A percentile compares a stretch with the other conserved stretches of the same genome.
These are phyloP conservation scores for Morus bassanus DNA, from an alignment of 2,797 vertebrate genomes.

Conservation along the genomic window DNA sequence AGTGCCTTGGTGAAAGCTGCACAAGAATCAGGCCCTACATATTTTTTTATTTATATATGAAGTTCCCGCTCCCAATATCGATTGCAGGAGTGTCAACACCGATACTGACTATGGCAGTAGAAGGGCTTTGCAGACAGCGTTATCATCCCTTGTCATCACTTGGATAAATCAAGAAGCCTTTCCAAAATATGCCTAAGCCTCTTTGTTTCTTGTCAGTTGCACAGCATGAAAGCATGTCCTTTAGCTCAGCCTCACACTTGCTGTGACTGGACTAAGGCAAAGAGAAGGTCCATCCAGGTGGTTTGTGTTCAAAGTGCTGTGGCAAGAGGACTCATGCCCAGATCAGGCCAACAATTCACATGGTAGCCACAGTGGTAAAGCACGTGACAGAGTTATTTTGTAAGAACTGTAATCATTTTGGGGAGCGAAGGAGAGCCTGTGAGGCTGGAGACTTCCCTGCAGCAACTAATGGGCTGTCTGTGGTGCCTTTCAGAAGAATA, in stretches of 20 bases:
- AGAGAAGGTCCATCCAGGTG: neutral
- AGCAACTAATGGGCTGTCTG: neutral
- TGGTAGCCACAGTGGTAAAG: neutral
- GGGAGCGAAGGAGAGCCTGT: neutral
- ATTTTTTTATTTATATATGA: neutral
- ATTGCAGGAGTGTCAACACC: neutral
- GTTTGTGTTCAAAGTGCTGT: neutral
- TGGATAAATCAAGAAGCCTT: neutral
- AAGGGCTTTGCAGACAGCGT: neutral
- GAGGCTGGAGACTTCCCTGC: neutral
- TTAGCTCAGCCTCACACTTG: neutral
- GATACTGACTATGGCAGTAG: neutral
- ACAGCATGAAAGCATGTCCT: accelerated
- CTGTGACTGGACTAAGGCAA: neutral
- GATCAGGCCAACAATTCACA: neutral
- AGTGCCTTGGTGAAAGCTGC: neutral
- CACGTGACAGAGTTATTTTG: neutral
- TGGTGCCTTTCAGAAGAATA: neutral
- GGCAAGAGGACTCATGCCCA: neutral
- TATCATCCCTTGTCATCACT: neutral
- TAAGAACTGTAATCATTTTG: neutral
- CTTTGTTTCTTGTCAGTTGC: neutral
- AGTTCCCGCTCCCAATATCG: neutral
- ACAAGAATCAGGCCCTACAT: neutral
- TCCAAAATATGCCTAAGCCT: neutral